These are phyloP conservation scores for Hoplostethus mediterraneus DNA, from an alignment of 2,797 vertebrate species.

Conservation along the genomic window DNA sequence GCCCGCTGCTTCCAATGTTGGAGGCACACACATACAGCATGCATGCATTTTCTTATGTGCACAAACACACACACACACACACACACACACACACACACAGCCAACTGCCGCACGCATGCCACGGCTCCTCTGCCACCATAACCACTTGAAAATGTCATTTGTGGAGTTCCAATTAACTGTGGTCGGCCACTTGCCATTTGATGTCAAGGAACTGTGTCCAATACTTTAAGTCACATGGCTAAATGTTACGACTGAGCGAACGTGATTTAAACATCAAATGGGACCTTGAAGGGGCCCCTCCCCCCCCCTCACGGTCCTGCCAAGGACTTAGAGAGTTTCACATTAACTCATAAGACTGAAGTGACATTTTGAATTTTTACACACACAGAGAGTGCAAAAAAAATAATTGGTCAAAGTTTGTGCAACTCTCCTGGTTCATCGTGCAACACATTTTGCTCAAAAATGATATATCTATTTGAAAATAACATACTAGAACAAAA, in stretches of 20 bases:
- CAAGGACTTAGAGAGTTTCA: conserved; percentile 39
- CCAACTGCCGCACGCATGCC: conserved; percentile 30
- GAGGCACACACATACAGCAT: conserved; percentile 44
- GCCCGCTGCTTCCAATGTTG: conserved; percentile 59
- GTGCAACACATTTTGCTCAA: too few relatives aligned
- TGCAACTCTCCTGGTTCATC: background rate
- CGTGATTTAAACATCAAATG: conserved; percentile 83
- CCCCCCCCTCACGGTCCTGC: conserved; percentile 38
- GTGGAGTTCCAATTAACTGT: conserved; percentile 74
- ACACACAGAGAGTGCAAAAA: conserved; percentile 17
- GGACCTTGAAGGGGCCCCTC: conserved; percentile 57
- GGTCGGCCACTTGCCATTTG: conserved; percentile 55
- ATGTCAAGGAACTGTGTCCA: conserved; percentile 69
- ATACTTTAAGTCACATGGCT: conserved; percentile 63
- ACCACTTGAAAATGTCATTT: conserved; percentile 73
- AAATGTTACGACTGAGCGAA: conserved; percentile 61
- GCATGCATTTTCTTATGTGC: conserved; percentile 48
- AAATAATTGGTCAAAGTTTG: conserved; percentile 2
- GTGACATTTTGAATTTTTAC: conserved; percentile 44
- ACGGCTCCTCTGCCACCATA: conserved; percentile 38
- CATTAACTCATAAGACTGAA: conserved; percentile 58
- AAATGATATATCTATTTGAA: too few relatives aligned
- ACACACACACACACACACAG: conserved; percentile 13
- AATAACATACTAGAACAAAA: background rate
- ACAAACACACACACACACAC: conserved; percentile 16